Conservation (phyloP, 2,797 vertebrate genomes). For the Lithobates sylvaticus region DNA sequence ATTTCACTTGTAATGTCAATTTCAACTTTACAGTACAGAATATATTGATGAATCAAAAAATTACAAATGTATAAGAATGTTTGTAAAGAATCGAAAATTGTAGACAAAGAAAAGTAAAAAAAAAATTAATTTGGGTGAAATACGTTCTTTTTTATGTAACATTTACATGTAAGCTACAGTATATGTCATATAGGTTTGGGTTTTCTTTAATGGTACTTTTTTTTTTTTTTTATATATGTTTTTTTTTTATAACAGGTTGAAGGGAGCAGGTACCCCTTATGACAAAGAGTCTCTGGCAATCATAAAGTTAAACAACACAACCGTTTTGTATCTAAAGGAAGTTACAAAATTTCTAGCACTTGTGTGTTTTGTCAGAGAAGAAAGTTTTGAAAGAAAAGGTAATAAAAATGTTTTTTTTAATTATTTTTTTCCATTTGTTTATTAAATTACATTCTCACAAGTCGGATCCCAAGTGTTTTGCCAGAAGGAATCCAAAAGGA, state of each 20-base stretch:
- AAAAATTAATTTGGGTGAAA: not conserved
- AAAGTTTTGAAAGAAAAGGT: constrained; percentile 93
- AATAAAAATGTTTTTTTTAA: not conserved
- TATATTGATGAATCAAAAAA: not conserved
- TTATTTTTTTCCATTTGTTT: too few relatives aligned
- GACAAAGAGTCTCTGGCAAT: constrained; percentile 96
- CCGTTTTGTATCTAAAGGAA: constrained; percentile 95
- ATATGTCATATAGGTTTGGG: not conserved
- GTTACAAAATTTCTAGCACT: constrained; percentile 95
- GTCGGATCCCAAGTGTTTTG: too few relatives aligned
- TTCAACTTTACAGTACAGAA: not conserved
- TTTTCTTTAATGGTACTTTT: too few relatives aligned
- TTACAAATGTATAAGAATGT: not conserved
- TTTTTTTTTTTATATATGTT: too few relatives aligned
- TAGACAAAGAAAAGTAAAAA: not conserved
- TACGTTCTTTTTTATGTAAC: too few relatives aligned
- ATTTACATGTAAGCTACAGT: not conserved
- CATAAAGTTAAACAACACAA: constrained; percentile 95
- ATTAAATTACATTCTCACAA: too few relatives aligned
- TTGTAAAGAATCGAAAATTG: not conserved
- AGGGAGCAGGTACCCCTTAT: constrained; percentile 86
- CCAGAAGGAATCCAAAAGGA: too few relatives aligned
- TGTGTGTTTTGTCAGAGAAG: constrained; percentile 93
- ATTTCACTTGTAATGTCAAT: too few relatives aligned
- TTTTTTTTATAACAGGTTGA: constrained; percentile 73